Evolutionary conservation across 2,888 invertebrate species (phyloP), one percentile per base, ranked within the genome.

Genomic region (Schizaphis graminum): DNA sequence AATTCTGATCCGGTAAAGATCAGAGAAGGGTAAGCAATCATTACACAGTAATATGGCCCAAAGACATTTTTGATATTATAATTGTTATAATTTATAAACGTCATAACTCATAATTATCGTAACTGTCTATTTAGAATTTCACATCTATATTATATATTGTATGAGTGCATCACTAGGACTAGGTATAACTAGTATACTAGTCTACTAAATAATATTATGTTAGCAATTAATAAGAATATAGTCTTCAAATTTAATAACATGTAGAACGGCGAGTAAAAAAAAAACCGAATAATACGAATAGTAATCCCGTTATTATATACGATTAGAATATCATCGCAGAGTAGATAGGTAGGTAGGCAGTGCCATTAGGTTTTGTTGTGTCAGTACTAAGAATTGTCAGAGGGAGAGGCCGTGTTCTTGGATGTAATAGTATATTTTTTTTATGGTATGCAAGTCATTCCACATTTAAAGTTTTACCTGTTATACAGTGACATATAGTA

Each of bases 361-460:
- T 21, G 21, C 35, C 35, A 77, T 77, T 35, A 77, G 77, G 35
- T 77, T 77, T 77, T 77, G 77, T 35, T 21, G 67, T 67, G 28
- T 77, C 35, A 35, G 77, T 35, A 35, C 77, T 77, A 35, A 77
- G 77, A 77, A 77, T 67, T 35, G 16, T 77, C 77, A 77, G 35
- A 35, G 21, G 77, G 77, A 77, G 77, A 47, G 57, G 61, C 41
- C 89, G 41, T 44, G 5, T 44, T 35, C 61, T 47, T 44, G 13
- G 61, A 89, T 28, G 89, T 47, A 61, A 61, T 89, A 89, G 61
- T 35, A 53, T 53, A 47, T n/a, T n/a, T 77, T 44, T 26, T 61
- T 89, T 89, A 61, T 41, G 57, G 44, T 28, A 28, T 44, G 89
- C 61, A 89, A 89, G 89, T 89, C 89, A 89, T 89, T 89, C 89